Evolutionary conservation across 2,113 vertebrate genomes (phyloP).

Genomic region (Athene cunicularia): DNA sequence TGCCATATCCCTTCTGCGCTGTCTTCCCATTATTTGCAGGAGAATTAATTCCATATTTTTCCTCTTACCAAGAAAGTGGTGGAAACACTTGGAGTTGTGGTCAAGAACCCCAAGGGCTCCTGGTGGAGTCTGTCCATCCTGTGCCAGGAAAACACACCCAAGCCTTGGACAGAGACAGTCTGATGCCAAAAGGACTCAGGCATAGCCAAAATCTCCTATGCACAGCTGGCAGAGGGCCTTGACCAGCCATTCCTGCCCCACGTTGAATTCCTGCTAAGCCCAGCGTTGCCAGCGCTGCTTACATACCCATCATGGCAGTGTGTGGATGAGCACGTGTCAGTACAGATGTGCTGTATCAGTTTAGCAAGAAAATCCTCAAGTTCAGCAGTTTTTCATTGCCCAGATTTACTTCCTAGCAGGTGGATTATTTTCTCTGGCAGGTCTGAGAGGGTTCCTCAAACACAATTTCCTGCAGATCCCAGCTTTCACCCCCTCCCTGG

Average conservation of each 20-base stretch:
- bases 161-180: neutral
- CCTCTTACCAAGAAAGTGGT: neutral
- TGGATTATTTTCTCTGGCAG: neutral
- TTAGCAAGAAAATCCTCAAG: neutral
- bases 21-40: neutral
- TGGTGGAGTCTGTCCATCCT: neutral
- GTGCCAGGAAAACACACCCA: neutral
- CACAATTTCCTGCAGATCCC: neutral
- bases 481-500: neutral
- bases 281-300: fast-evolving
- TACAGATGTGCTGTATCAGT: fast-evolving
- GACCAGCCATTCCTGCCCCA: neutral
- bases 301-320: fast-evolving
- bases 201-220: fast-evolving
- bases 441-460: neutral
- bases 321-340: neutral
- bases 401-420: neutral
- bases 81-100: neutral
- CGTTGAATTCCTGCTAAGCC: neutral
- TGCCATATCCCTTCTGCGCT: neutral
- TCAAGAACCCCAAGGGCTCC: neutral
- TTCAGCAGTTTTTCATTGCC: neutral
- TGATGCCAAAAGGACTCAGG: neutral
- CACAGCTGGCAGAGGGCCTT: fast-evolving
- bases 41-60: neutral